These are phyloP conservation scores for Pavo muticus DNA, from an alignment of 2,113 vertebrate genomes.

Conservation along the genomic window DNA sequence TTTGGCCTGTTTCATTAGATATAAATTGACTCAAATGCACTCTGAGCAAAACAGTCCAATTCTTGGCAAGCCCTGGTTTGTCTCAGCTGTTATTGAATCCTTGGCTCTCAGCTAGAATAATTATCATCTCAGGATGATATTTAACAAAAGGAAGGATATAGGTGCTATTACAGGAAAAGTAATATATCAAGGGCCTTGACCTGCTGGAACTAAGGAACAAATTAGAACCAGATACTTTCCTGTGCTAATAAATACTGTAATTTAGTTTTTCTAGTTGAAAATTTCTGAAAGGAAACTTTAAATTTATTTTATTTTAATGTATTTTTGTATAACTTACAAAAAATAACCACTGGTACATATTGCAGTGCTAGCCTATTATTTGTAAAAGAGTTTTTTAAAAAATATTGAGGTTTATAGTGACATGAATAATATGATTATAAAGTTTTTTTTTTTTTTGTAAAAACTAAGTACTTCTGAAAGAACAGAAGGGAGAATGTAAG, in stretches of 20 bases:
- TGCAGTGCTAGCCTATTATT: background rate
- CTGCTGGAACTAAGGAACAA: constrained; percentile 31
- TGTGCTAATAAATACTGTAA: constrained; percentile 37
- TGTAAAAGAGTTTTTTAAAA: background rate
- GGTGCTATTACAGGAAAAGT: constrained; percentile 34
- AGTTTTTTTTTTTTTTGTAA: constrained; percentile 15
- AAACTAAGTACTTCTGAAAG: constrained; percentile 54
- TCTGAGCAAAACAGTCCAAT: background rate
- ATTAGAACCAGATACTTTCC: constrained; percentile 21
- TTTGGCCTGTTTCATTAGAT: background rate
- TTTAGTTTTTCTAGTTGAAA: constrained; percentile 12
- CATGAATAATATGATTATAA: constrained; percentile 34
- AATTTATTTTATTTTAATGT: background rate
- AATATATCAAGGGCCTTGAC: constrained; percentile 5
- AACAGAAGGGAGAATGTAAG: constrained; percentile 17
- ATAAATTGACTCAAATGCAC: background rate
- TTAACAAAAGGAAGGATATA: constrained; percentile 43
- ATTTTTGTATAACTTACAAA: too few relatives aligned
- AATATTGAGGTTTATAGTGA: background rate
- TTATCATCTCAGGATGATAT: constrained; percentile 46
- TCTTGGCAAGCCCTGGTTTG: constrained; percentile 21
- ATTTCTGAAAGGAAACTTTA: background rate
- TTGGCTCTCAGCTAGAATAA: constrained; percentile 41
- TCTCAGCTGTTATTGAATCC: constrained; percentile 35
- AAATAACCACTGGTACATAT: background rate